A percentile compares a stretch with the other conserved stretches of the same genome.
Conservation (phyloP, 2,113 vertebrate species). For the Empidonax traillii region DNA sequence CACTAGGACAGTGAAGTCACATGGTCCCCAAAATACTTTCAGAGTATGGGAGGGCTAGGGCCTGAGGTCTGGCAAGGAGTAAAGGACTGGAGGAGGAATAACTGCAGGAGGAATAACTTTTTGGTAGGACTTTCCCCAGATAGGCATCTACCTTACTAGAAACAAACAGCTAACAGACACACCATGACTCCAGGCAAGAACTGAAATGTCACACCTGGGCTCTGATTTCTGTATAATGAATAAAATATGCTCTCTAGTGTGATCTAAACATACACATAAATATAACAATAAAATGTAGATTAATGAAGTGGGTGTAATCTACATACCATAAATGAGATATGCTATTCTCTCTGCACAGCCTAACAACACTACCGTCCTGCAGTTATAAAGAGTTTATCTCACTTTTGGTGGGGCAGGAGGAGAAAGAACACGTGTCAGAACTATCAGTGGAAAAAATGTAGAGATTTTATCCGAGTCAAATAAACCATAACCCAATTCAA, state of each 20-base stretch:
- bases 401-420: too few species aligned
- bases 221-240: neutral
- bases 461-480: neutral
- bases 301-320: neutral
- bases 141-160: neutral
- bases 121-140: neutral
- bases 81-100: neutral
- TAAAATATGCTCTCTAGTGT: neutral
- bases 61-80: neutral
- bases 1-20: too few species aligned
- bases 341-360: neutral
- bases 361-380: neutral
- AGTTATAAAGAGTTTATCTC: neutral
- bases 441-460: neutral
- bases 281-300: neutral
- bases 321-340: neutral
- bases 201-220: neutral
- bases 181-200: neutral
- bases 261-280: neutral
- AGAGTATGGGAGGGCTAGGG: too few species aligned
- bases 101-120: neutral
- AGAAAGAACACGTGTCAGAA: rapidly evolving
- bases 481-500: neutral
- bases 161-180: neutral
- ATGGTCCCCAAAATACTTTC: too few species aligned